Conservation (phyloP, 2,888 invertebrate species). For the Gari tellinella region DNA sequence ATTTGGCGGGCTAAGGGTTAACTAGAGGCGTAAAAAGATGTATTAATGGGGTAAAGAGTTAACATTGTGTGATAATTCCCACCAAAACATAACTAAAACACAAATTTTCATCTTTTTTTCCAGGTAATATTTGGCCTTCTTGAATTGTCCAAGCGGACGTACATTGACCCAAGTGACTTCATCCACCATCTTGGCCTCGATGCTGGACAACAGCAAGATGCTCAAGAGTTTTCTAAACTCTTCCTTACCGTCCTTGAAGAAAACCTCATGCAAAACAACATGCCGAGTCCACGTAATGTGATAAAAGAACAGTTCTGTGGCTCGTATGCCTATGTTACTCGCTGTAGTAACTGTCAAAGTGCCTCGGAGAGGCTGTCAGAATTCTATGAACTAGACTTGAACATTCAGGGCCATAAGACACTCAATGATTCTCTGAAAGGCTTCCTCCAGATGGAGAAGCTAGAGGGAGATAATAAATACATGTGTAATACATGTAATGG, state of each 20-base stretch:
- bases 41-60: too few relatives aligned
- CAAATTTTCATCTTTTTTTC: background rate
- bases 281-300: slow-evolving; percentile 81
- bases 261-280: slow-evolving; percentile 84
- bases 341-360: slow-evolving; percentile 86
- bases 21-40: too few relatives aligned
- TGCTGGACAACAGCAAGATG: slow-evolving; percentile 87
- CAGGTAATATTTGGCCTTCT: slow-evolving; percentile 88
- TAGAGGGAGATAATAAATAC: slow-evolving; percentile 87
- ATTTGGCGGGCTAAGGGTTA: too few relatives aligned
- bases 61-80: too few relatives aligned
- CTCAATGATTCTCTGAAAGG: slow-evolving; percentile 86
- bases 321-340: slow-evolving; percentile 86
- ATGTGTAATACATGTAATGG: slow-evolving; percentile 86
- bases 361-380: slow-evolving; percentile 86
- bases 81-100: too few relatives aligned
- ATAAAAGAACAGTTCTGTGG: slow-evolving; percentile 85
- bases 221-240: slow-evolving; percentile 88
- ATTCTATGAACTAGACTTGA: slow-evolving; percentile 88
- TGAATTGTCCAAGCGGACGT: slow-evolving; percentile 86
- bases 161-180: slow-evolving; percentile 87
- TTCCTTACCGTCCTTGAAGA: slow-evolving; percentile 87
- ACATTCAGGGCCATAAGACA: slow-evolving; percentile 86
- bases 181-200: slow-evolving; percentile 87
- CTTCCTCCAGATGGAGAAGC: slow-evolving; percentile 87